These are phyloP conservation scores for Heliconius hewitsoni DNA, from an alignment of 1,140 invertebrate genomes.

Conservation along the genomic window DNA sequence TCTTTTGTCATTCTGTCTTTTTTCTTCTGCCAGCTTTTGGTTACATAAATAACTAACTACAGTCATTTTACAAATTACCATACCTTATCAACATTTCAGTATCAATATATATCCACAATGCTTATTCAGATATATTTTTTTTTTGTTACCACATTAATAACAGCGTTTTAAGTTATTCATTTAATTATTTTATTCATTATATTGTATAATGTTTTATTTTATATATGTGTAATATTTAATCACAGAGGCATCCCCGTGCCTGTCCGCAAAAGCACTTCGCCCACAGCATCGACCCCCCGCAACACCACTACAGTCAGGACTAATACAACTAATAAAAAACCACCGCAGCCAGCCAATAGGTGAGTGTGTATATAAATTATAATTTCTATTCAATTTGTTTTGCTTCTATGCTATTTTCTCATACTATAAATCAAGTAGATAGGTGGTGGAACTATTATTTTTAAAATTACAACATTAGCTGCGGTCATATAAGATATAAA, in stretches of 20 bases:
- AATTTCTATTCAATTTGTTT: background rate
- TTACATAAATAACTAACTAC: too few relatives aligned
- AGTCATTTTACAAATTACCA: background rate
- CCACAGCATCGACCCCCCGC: slow-evolving; percentile 50
- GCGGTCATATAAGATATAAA: background rate
- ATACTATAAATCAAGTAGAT: background rate
- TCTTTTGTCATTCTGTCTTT: too few relatives aligned
- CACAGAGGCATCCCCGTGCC: slow-evolving; percentile 70
- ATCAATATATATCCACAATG: background rate
- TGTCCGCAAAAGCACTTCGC: slow-evolving; percentile 67
- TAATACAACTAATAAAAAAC: slow-evolving; percentile 53
- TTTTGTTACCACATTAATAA: too few relatives aligned
- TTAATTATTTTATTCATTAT: too few relatives aligned
- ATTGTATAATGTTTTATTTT: background rate
- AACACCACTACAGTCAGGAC: slow-evolving; percentile 39
- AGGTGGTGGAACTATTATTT: background rate
- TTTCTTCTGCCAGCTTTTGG: too few relatives aligned
- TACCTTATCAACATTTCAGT: background rate
- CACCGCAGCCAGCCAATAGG: slow-evolving; percentile 68
- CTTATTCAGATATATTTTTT: background rate
- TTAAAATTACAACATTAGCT: background rate
- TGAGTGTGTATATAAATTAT: slow-evolving; percentile 32
- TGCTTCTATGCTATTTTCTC: background rate
- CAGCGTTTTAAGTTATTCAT: too few relatives aligned
- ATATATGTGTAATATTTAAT: background rate